Conservation (phyloP, 2,113 vertebrate species). For the Hemiprocne comata region DNA sequence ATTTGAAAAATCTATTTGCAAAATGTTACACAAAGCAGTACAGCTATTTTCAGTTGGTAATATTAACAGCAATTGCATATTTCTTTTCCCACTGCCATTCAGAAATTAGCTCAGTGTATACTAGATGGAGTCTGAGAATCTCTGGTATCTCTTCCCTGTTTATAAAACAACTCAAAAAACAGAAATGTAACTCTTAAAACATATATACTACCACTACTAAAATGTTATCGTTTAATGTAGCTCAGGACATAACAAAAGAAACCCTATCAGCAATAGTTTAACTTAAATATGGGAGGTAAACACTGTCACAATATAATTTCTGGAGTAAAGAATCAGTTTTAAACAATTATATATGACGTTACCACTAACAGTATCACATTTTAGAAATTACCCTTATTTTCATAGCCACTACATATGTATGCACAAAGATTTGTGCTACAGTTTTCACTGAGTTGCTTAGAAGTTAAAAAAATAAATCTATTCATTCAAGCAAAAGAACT, state of each 20-base stretch:
- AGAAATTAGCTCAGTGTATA: neutral
- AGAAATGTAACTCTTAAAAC: neutral
- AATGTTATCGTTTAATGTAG: neutral
- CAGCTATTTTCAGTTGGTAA: neutral
- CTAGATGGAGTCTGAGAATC: neutral
- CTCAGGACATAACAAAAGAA: neutral
- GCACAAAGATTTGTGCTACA: neutral
- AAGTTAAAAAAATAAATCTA: conserved; percentile 18
- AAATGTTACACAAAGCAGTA: neutral
- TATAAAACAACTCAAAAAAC: neutral
- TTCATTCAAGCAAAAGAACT: conserved; percentile 54
- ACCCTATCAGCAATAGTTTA: neutral
- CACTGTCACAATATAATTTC: neutral
- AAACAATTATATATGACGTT: neutral
- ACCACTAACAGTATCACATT: neutral
- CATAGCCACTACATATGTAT: neutral
- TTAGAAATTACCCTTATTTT: neutral
- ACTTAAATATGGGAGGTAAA: neutral
- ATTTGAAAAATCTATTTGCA: neutral
- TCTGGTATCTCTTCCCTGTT: neutral
- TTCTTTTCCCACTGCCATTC: neutral
- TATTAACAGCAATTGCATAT: neutral
- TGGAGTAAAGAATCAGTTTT: neutral
- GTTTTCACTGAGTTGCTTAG: conserved; percentile 11
- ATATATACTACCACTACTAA: neutral